Evolutionary conservation across 2,797 vertebrate genomes (phyloP).

Genomic region (Leucoraja ocellata): DNA sequence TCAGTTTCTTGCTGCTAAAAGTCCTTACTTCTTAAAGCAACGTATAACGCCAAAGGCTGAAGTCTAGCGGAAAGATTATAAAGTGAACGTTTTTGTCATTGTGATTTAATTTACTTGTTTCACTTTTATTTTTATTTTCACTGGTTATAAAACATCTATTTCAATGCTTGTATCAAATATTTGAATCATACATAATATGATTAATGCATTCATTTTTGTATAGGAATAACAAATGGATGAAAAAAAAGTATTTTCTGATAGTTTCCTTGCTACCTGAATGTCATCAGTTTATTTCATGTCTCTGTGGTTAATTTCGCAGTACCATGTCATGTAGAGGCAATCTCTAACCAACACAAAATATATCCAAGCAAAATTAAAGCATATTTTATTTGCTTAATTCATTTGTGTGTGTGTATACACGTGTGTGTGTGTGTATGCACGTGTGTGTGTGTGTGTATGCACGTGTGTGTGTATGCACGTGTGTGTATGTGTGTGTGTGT

Average conservation of each 20-base stretch:
- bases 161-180: not conserved
- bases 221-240: not conserved
- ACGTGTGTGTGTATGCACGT: too few relatives aligned
- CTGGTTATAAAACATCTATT: not conserved
- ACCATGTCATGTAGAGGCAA: not conserved
- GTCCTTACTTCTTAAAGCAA: not conserved
- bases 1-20: too few relatives aligned
- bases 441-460: too few relatives aligned
- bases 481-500: too few relatives aligned
- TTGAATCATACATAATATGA: not conserved
- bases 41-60: not conserved
- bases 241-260: not conserved
- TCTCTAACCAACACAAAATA: too few relatives aligned
- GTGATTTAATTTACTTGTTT: not conserved
- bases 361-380: conserved; percentile 3
- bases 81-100: not conserved
- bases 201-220: not conserved
- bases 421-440: too few relatives aligned
- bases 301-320: not conserved
- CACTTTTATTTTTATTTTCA: not conserved
- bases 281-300: not conserved
- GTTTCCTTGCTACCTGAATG: not conserved
- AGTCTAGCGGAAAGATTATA: not conserved
- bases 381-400: not conserved
- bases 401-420: not conserved